Evolutionary conservation across 2,888 invertebrate species (phyloP), one percentile per base, ranked within the genome.

Genomic region (Ditula angustiorana): DNA sequence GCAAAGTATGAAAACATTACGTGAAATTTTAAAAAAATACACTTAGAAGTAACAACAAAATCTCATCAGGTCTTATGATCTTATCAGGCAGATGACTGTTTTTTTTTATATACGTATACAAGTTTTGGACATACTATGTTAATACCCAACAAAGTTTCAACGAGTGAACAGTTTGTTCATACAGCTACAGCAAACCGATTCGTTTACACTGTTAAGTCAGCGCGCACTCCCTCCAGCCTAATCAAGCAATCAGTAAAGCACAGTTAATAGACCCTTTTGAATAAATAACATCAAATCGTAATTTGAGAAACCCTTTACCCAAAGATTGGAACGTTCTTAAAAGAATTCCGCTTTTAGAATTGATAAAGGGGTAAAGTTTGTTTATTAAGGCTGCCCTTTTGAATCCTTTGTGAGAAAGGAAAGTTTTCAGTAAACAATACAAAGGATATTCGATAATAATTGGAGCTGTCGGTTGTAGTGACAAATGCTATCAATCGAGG

Each of bases 401-500:
- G 26, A 28, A 28, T 47, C 47, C 46, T 61, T 56, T 61, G 55
- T 56, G 13, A 16, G 49, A 28, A 49, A 28, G 52, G 47, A 55
- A 61, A 61, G 35, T 61, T 61, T 19, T 10, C 26, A 49, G 61
- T 26, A 35, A 55, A 56, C 37, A 56, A 62, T 56, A 49, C 47
- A 37, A 26, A 21, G n/a, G 53, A 44, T 21, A 37, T 56, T 30
- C 56, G 56, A 49, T 56, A 56, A 41, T 62, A 30, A 62, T 62
- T 62, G 56, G 47, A 37, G 56, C 55, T 62, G 62, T 56, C 62
- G 37, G 37, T 56, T 56, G 47, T 56, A 23, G 56, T 56, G 49
- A 56, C 62, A 23, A 61, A 55, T 47, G 47, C 47, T 23, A 62
- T 62, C 56, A 37, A 62, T 62, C 47, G 37, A n/a, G 52, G 23